Conservation (phyloP, 1,140 invertebrate genomes). For the Lordiphosa mommai region DNA sequence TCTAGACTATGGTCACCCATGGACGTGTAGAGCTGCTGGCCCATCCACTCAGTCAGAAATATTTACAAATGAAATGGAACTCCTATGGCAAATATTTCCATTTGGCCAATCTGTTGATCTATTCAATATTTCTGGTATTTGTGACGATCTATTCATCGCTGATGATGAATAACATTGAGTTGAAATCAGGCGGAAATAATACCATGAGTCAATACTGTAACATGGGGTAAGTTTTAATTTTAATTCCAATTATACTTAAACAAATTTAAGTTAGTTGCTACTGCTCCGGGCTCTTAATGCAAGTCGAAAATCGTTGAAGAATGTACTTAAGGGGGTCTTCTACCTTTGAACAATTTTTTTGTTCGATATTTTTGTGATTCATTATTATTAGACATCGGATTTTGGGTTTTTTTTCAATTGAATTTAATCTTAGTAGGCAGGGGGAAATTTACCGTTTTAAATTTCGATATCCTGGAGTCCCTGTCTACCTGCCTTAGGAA, state of each 20-base stretch:
- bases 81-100: constrained; percentile 93
- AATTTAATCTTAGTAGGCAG: too few relatives aligned
- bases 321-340: too few relatives aligned
- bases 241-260: not conserved
- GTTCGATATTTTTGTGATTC: too few relatives aligned
- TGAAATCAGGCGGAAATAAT: constrained; percentile 30
- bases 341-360: too few relatives aligned
- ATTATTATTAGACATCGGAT: too few relatives aligned
- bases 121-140: constrained; percentile 87
- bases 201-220: constrained; percentile 51
- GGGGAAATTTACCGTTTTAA: too few relatives aligned
- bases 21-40: constrained; percentile 89
- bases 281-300: too few relatives aligned
- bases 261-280: too few relatives aligned
- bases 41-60: constrained; percentile 91
- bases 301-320: too few relatives aligned
- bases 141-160: constrained; percentile 86
- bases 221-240: constrained; percentile 26
- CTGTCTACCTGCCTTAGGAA: too few relatives aligned
- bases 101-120: constrained; percentile 87
- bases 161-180: constrained; percentile 81
- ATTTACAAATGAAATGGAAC: constrained; percentile 93
- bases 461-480: too few relatives aligned
- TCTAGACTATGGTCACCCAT: constrained; percentile 89
- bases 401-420: too few relatives aligned